Conservation (phyloP, 1,140 invertebrate species). For the Drosophila prosaltans region DNA sequence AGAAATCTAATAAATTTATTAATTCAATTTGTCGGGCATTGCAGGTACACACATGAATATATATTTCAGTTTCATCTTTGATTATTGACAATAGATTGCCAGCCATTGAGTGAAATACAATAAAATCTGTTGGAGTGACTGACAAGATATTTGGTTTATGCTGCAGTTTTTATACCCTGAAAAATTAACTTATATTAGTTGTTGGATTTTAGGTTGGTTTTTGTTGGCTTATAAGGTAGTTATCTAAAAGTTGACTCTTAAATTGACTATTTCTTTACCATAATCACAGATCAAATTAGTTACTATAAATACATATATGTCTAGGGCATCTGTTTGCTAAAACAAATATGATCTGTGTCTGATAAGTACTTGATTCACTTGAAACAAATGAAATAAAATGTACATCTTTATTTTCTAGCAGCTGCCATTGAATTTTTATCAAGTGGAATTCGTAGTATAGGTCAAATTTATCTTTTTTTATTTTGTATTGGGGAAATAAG, state of each 20-base stretch:
- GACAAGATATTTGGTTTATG: too few relatives aligned
- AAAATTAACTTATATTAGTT: too few relatives aligned
- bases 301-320: too few relatives aligned
- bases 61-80: not conserved
- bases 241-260: too few relatives aligned
- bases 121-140: too few relatives aligned
- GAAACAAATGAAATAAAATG: conserved; percentile 17
- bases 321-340: not conserved
- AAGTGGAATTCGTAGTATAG: conserved; percentile 33
- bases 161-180: not conserved
- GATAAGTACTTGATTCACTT: not conserved
- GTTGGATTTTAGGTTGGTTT: too few relatives aligned
- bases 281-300: too few relatives aligned
- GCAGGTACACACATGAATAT: too few relatives aligned
- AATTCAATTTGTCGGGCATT: not conserved
- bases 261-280: too few relatives aligned
- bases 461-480: conserved; percentile 32
- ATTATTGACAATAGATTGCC: conserved; percentile 20
- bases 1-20: not conserved
- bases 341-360: not conserved
- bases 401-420: conserved; percentile 13
- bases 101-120: too few relatives aligned
- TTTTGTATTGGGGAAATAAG: conserved; percentile 3
- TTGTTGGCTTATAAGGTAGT: too few relatives aligned
- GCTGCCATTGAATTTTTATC: not conserved